Percentiles rank a stretch among this genome's conserved stretches.
Conservation (phyloP, 1,140 invertebrate genomes). For the Lepidotrigona ventralis region DNA sequence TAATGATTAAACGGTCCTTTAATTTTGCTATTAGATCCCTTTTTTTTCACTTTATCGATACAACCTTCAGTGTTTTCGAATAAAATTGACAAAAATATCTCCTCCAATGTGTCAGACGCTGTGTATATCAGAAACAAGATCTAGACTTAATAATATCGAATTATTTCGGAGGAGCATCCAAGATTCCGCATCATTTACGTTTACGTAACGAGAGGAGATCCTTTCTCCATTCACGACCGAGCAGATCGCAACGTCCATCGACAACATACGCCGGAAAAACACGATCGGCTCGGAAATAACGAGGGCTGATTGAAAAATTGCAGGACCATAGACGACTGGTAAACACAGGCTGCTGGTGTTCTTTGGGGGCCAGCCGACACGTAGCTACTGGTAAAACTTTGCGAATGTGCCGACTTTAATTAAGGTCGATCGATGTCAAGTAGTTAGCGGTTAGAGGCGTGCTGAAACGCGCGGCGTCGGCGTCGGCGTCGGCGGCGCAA, state of each 20-base stretch:
- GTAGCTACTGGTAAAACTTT: constrained; percentile 29
- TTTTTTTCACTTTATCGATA: too few species aligned
- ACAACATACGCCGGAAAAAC: neutral
- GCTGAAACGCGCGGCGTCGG: neutral
- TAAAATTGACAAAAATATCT: too few species aligned
- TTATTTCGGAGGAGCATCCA: too few species aligned
- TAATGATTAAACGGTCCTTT: too few species aligned
- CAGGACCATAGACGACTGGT: neutral
- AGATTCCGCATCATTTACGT: too few species aligned
- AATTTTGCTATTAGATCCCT: too few species aligned
- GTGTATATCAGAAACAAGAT: too few species aligned
- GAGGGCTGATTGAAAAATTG: neutral
- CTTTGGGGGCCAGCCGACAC: neutral
- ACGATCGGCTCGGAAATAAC: neutral
- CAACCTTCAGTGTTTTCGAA: too few species aligned
- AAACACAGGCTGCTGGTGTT: neutral
- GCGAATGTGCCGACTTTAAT: constrained; percentile 50
- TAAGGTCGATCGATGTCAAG: constrained; percentile 52
- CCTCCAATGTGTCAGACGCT: too few species aligned
- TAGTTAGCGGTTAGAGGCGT: constrained; percentile 45
- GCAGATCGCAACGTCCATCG: neutral
- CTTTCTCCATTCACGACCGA: neutral
- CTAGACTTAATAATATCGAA: too few species aligned
- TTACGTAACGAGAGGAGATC: too few species aligned
- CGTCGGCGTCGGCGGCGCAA: constrained; percentile 3